Conservation (phyloP, 2,888 invertebrate species). For the Andrena trimmerana region DNA sequence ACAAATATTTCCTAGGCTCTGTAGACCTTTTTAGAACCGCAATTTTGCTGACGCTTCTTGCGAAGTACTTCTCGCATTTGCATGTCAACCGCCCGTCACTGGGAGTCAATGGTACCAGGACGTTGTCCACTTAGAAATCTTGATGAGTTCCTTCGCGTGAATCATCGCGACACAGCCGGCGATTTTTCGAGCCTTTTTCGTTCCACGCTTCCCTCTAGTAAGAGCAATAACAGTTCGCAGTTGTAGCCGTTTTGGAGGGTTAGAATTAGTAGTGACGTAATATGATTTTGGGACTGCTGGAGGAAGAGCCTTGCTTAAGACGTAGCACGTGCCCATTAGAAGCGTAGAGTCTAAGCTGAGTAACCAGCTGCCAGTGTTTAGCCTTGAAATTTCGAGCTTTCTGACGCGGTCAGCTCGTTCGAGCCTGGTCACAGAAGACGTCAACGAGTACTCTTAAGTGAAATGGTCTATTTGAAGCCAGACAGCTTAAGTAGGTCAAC, state of each 20-base stretch:
- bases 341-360: background rate
- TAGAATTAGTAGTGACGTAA: background rate
- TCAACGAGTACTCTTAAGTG: slow-evolving; percentile 56
- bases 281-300: background rate
- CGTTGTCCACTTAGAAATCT: slow-evolving; percentile 60
- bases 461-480: slow-evolving; percentile 69
- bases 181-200: slow-evolving; percentile 59
- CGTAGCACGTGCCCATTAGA: background rate
- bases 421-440: slow-evolving; percentile 43
- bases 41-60: too few relatives aligned
- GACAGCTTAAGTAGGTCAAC: slow-evolving; percentile 66
- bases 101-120: slow-evolving; percentile 45
- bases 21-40: too few relatives aligned
- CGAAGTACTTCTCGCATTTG: too few relatives aligned
- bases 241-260: background rate
- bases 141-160: slow-evolving; percentile 63
- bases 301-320: background rate
- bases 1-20: too few relatives aligned
- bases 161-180: slow-evolving; percentile 44
- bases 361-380: background rate
- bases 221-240: background rate
- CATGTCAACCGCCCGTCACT: slow-evolving; percentile 7
- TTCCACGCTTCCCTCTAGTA: background rate
- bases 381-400: slow-evolving; percentile 52
- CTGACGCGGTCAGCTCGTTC: slow-evolving; percentile 34